Base-by-base conservation (phyloP, 2,888 invertebrate genomes). In the Tanytarsus gracilentus region DNA sequence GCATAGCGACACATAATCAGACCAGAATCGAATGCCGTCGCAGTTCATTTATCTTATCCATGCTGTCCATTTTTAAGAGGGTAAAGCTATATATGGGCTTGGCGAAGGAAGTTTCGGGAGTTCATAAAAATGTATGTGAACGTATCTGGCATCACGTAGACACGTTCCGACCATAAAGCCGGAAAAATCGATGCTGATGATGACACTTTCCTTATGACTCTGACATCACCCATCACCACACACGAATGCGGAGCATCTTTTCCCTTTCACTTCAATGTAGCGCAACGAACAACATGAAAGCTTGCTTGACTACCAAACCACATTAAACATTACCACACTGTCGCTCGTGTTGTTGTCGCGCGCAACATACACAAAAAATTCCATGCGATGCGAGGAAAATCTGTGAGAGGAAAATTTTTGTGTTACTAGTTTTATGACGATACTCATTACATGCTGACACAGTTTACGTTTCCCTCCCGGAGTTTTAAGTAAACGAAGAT, bases 341-440 rank as follows among this genome's bases (percentile, higher is more conserved):
- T 53, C 36, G 36, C 36, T 36, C 53, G 36, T 49, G 44, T 44
- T 7, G 44, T 18, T n/a, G n/a, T 11, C 16, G 44, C 8, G 5
- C 21, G 11, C 26, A 44, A 16, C 40, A 40, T 2, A 9, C 39
- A 40, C 14, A 50, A 21, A 50, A 27, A 18, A 23, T n/a, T 39
- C 39, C 4, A 11, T 14, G n/a, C 16, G 27, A 14, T 21, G 33
- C 36, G 23, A 21, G 23, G 25, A 51, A 51, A 51, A 27, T 50
- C 50, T 30, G 18, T n/a, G 53, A 36, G 33, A 23, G 14, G 30
- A 23, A 21, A 33, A 53, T 44, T n/a, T 33, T n/a, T 29, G 52
- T 52, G 52, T 52, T 53, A 53, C 53, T 53, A 53, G 53, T 53
- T 53, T 51, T 53, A 53, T 53, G 29, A 33, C 33, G 30, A 21